Base-by-base conservation (phyloP, 2,888 invertebrate species). In the Cheilosia vernalis region DNA sequence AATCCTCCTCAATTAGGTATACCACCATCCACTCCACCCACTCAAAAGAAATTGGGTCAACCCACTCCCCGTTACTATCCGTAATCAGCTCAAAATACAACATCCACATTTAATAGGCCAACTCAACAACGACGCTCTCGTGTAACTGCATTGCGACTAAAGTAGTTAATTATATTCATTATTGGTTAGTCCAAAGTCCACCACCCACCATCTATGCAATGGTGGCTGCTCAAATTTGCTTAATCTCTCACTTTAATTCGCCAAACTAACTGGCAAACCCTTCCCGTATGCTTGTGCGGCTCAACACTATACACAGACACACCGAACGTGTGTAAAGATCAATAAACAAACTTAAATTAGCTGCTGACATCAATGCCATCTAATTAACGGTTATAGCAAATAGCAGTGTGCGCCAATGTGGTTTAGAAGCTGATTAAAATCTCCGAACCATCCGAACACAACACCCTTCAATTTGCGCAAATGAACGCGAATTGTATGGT, bases 351-450 rank as follows among this genome's bases (percentile, higher is more conserved):
- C 84, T 80, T 69, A 84, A 84, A 84, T 84, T 84, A 80, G 80
- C 80, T 80, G 84, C 84, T 84, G 84, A 84, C 84, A 84, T 84
- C 84, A 84, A 84, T 80, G 84, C 80, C 80, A 84, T 84, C 84
- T 84, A 84, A 84, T 84, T 84, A 84, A 84, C 79, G 84, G 84
- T 84, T 84, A 84, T 84, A 80, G 84, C 84, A 80, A 84, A 80
- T 74, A 84, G 74, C 74, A 80, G 73, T 84, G 80, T 80, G 84
- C 80, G 67, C 80, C 74, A 80, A 69, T 80, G 79, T 74, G 84
- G 84, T 74, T 80, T 84, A 80, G 80, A 64, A 69, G 80, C 84
- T 84, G 84, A 84, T 84, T 84, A 84, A 84, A 84, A 84, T 84
- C 80, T 84, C 79, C 61, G 30, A 74, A 63, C 74, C 63, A 80